These are phyloP conservation scores for Erpetoichthys calabaricus DNA, from an alignment of 2,797 vertebrate genomes.

Conservation along the genomic window DNA sequence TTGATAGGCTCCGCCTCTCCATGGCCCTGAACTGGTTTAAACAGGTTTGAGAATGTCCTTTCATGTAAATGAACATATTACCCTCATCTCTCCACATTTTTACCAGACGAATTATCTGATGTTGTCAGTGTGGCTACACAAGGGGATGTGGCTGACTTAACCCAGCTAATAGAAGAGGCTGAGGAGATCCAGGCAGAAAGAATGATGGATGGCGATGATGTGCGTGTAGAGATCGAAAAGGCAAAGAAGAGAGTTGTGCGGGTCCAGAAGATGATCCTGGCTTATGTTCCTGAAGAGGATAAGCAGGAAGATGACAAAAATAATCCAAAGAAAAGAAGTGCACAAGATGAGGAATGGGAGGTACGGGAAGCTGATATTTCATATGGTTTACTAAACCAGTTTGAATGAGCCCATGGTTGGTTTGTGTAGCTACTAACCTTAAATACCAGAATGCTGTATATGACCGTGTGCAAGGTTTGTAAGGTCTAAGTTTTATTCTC, in stretches of 20 bases:
- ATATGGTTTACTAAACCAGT: background rate
- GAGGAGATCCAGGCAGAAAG: constrained; percentile 17
- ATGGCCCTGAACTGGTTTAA: no score
- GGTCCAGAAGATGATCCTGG: constrained; percentile 4
- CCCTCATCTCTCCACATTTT: no score
- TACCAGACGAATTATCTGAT: no score
- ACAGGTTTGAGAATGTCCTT: no score
- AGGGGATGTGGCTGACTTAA: constrained; percentile 12
- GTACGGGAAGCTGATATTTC: constrained; percentile 2
- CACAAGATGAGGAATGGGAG: constrained; percentile 11
- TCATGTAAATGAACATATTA: no score
- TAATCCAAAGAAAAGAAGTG: background rate
- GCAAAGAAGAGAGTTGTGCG: constrained; percentile 1
- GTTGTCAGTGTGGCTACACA: background rate
- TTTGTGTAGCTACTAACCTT: no score
- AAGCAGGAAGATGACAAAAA: background rate
- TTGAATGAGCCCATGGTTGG: no score
- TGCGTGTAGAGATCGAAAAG: constrained; percentile 13
- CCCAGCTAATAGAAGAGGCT: constrained; percentile 16
- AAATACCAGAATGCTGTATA: background rate
- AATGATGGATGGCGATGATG: constrained; percentile 20
- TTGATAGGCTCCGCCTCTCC: no score
- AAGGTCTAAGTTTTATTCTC: no score
- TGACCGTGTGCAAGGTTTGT: background rate
- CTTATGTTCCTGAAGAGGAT: constrained; percentile 8